Percentiles rank a stretch among this genome's conserved stretches.
Conservation (phyloP, 2,888 invertebrate genomes). For the Habroteleia sp. region DNA sequence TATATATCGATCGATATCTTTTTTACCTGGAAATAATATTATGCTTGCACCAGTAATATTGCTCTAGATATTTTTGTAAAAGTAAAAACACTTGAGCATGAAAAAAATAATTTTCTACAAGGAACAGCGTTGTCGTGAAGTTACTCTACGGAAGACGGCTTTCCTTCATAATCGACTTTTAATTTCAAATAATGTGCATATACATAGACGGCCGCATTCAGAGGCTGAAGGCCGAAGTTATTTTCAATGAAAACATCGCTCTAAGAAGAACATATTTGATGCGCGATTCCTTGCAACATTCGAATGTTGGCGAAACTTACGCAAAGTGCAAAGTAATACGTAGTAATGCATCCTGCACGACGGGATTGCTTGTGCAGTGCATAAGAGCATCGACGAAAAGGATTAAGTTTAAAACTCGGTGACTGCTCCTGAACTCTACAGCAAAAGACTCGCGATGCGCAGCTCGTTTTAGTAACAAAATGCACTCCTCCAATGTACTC, state of each 20-base stretch:
- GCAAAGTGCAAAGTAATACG: conserved; percentile 54
- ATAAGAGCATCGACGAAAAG: conserved; percentile 39
- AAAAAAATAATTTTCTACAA: not conserved
- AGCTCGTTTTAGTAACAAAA: not conserved
- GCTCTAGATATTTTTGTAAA: conserved; percentile 5
- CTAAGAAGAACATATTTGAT: conserved; percentile 39
- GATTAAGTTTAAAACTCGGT: conserved; percentile 50
- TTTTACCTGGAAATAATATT: too few relatives aligned
- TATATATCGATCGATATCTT: too few relatives aligned
- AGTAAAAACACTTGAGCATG: conserved; percentile 13
- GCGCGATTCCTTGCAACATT: conserved; percentile 49
- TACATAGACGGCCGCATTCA: conserved; percentile 27
- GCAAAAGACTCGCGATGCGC: not conserved
- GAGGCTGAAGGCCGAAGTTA: conserved; percentile 34
- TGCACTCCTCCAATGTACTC: not conserved
- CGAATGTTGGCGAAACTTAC: conserved; percentile 43
- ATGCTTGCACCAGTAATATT: not conserved
- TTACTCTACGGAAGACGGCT: conserved; percentile 26
- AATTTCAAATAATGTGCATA: conserved; percentile 37
- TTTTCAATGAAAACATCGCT: conserved; percentile 42
- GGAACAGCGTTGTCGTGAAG: conserved; percentile 4
- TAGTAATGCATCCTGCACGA: conserved; percentile 42
- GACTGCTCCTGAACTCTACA: conserved; percentile 15
- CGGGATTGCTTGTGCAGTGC: conserved; percentile 21
- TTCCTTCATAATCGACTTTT: conserved; percentile 41